phyloP scores from a whole-genome alignment of 2,113 vertebrate genomes.

The Tor tambroides region DNA sequence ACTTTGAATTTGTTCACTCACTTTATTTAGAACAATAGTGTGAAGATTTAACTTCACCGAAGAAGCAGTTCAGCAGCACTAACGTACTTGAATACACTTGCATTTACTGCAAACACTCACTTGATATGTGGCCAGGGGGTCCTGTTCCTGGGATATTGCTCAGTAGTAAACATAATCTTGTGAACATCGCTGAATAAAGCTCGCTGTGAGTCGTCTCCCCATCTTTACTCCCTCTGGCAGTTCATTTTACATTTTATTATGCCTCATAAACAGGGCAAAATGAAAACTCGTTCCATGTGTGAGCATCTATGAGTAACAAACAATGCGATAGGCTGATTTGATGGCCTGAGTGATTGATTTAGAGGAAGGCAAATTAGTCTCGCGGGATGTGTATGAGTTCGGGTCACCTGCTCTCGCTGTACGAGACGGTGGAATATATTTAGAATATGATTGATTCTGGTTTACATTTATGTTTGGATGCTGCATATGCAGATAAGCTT shows the following conservation, averaged over 20 bases:
- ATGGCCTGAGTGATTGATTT: slow-evolving; percentile 41
- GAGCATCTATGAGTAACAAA: slow-evolving; percentile 39
- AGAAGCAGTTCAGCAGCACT: neutral
- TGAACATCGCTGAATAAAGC: slow-evolving; percentile 32
- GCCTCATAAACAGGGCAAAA: slow-evolving; percentile 40
- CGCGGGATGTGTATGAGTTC: slow-evolving; percentile 6
- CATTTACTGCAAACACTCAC: neutral
- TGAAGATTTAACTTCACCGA: slow-evolving; percentile 5
- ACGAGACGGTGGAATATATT: neutral
- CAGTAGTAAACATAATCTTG: slow-evolving; percentile 21
- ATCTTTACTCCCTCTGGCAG: slow-evolving; percentile 35
- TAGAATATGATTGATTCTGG: slow-evolving; percentile 21
- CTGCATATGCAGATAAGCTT: neutral
- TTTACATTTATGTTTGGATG: neutral
- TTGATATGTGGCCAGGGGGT: slow-evolving; percentile 32
- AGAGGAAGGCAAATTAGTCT: slow-evolving; percentile 33
- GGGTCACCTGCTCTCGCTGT: neutral
- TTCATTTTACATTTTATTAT: slow-evolving; percentile 48
- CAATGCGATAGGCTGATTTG: slow-evolving; percentile 37
- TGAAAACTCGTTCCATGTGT: slow-evolving; percentile 11
- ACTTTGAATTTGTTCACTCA: neutral
- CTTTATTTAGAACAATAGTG: slow-evolving; percentile 16
- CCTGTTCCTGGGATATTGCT: slow-evolving; percentile 22
- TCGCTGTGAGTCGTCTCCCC: slow-evolving; percentile 2
- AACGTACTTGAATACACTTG: neutral